phyloP scores from a whole-genome alignment of 2,113 vertebrate species.

The Oxygymnocypris stewartii region DNA sequence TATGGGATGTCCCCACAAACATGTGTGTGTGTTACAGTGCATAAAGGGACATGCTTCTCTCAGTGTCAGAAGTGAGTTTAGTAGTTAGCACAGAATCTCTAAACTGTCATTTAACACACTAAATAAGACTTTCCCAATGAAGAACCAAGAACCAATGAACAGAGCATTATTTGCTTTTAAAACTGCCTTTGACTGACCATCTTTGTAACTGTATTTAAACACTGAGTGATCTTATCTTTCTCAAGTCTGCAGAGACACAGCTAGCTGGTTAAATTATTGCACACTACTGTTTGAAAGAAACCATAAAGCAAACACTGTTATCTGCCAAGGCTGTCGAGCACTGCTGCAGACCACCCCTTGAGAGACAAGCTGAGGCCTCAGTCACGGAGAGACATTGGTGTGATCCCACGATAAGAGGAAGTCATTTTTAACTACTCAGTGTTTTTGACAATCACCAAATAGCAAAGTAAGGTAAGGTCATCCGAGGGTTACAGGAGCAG shows the following conservation, averaged over 20 bases:
- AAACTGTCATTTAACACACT: not conserved
- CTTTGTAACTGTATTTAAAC: slow-evolving; percentile 16
- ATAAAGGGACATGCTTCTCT: not conserved
- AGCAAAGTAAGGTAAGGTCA: slow-evolving; percentile 29
- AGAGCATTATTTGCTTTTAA: not conserved
- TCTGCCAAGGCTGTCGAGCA: slow-evolving; percentile 41
- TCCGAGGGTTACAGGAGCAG: slow-evolving; percentile 2
- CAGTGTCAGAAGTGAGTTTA: not conserved
- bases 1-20: too few species aligned
- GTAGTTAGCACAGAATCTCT: not conserved
- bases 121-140: not conserved
- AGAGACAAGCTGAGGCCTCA: slow-evolving; percentile 1
- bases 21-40: not conserved
- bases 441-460: slow-evolving; percentile 35
- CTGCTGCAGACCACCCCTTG: not conserved
- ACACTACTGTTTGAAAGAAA: slow-evolving; percentile 39
- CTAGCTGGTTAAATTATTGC: slow-evolving; percentile 31
- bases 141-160: not conserved
- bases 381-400: slow-evolving; percentile 17
- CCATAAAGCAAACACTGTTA: slow-evolving; percentile 45
- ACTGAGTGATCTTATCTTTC: slow-evolving; percentile 24
- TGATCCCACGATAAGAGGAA: slow-evolving; percentile 44
- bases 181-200: slow-evolving; percentile 15
- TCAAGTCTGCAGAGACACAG: slow-evolving; percentile 12
- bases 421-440: slow-evolving; percentile 43